These are phyloP conservation scores for Alosa alosa DNA, from an alignment of 2,113 vertebrate genomes.

Conservation along the genomic window DNA sequence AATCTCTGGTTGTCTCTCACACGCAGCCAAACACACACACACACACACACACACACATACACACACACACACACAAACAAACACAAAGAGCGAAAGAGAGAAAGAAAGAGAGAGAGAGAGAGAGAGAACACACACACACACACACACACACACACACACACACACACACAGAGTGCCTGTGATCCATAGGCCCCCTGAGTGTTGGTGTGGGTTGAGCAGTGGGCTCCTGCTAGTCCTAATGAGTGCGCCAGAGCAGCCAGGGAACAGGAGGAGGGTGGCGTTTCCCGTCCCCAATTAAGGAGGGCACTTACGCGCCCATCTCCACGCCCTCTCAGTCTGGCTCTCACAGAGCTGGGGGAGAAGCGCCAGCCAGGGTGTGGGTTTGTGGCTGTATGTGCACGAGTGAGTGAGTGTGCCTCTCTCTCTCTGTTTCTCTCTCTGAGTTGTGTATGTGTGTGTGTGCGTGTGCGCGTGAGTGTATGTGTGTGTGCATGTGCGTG, in stretches of 20 bases:
- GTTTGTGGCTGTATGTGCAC: background rate
- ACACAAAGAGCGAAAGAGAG: background rate
- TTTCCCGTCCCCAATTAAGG: background rate
- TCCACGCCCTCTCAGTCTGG: background rate
- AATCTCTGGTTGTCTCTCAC: too few species aligned
- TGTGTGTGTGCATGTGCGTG: background rate
- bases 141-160: too few species aligned
- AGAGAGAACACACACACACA: too few species aligned
- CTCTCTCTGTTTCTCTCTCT: too few species aligned
- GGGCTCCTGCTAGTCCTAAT: background rate
- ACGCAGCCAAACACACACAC: background rate
- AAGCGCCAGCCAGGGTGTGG: background rate
- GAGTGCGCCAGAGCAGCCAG: background rate
- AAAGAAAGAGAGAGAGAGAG: too few species aligned
- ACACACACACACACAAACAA: background rate
- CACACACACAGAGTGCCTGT: too few species aligned
- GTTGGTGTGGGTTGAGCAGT: background rate
- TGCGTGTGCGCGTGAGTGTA: background rate
- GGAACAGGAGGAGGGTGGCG: background rate
- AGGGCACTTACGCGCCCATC: background rate
- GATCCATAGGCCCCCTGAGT: background rate
- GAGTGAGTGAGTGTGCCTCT: background rate
- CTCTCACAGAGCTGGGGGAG: background rate
- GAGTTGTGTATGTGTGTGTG: background rate
- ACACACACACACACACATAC: background rate